Percentiles rank a stretch among this genome's conserved stretches.
These are phyloP conservation scores for Brevipalpus yothersi DNA, from an alignment of 1,140 invertebrate genomes.

Conservation along the genomic window DNA sequence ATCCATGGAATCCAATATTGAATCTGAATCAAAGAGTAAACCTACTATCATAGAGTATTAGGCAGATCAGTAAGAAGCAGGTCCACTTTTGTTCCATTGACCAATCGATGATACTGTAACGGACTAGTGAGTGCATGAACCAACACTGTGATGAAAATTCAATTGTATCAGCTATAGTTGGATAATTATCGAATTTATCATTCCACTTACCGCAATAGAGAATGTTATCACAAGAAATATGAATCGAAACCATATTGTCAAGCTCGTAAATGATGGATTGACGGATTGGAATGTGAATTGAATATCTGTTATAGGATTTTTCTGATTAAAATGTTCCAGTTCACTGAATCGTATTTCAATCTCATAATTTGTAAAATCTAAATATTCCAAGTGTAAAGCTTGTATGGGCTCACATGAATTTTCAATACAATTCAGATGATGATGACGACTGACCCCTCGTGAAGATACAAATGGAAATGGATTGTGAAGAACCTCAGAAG, in stretches of 20 bases:
- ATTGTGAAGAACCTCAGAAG: not conserved
- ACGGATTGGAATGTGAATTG: slow-evolving; percentile 51
- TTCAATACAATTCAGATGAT: slow-evolving; percentile 6
- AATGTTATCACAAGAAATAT: slow-evolving; percentile 72
- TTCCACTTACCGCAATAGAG: slow-evolving; percentile 43
- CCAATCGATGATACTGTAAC: slow-evolving; percentile 73
- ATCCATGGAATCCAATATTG: not conserved
- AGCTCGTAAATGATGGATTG: slow-evolving; percentile 78
- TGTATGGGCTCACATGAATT: slow-evolving; percentile 7
- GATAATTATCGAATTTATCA: not conserved
- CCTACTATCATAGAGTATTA: slow-evolving; percentile 77
- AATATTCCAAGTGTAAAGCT: slow-evolving; percentile 4
- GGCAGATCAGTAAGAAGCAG: slow-evolving; percentile 56
- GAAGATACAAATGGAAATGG: not conserved
- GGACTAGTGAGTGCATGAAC: slow-evolving; percentile 63
- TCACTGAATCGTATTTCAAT: slow-evolving; percentile 3
- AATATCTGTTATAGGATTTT: slow-evolving; percentile 7
- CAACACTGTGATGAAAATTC: slow-evolving; percentile 39
- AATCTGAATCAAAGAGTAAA: not conserved
- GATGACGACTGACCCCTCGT: not conserved
- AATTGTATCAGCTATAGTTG: too few relatives aligned
- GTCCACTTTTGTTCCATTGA: slow-evolving; percentile 96
- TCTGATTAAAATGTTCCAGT: slow-evolving; percentile 5
- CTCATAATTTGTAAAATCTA: slow-evolving; percentile 5
- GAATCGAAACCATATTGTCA: slow-evolving; percentile 88